These are phyloP conservation scores for Coptodon bakossiorum DNA, from an alignment of 2,113 vertebrate species.

Conservation along the genomic window DNA sequence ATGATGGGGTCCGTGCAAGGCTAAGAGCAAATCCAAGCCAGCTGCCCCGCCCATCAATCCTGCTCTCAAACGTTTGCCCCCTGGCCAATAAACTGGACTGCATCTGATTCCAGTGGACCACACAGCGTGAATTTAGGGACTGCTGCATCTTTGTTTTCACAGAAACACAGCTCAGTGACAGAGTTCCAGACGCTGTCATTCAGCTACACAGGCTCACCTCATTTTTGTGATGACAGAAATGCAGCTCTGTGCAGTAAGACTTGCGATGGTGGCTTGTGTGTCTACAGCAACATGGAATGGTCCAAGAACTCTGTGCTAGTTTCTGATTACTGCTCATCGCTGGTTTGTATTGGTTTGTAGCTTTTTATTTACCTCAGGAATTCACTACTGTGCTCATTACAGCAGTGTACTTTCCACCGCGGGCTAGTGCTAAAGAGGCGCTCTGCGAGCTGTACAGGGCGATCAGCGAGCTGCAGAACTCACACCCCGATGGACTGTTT, in stretches of 20 bases:
- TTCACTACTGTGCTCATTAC: not conserved
- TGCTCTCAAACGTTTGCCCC: not conserved
- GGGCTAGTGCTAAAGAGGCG: not conserved
- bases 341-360: not conserved
- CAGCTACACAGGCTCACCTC: not conserved
- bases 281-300: not conserved
- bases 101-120: not conserved
- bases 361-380: not conserved
- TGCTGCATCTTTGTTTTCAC: not conserved
- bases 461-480: not conserved
- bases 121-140: not conserved
- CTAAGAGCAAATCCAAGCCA: not conserved
- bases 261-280: not conserved
- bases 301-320: not conserved
- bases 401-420: not conserved
- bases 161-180: not conserved
- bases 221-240: not conserved
- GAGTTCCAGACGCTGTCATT: not conserved
- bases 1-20: not conserved
- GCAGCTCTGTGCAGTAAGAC: not conserved
- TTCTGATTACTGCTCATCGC: not conserved
- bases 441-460: not conserved
- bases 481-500: not conserved
- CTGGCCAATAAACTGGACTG: not conserved
- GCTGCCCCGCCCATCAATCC: not conserved